These are phyloP conservation scores for Brachynemurus nebulosus DNA, from an alignment of 2,888 invertebrate genomes.

Conservation along the genomic window DNA sequence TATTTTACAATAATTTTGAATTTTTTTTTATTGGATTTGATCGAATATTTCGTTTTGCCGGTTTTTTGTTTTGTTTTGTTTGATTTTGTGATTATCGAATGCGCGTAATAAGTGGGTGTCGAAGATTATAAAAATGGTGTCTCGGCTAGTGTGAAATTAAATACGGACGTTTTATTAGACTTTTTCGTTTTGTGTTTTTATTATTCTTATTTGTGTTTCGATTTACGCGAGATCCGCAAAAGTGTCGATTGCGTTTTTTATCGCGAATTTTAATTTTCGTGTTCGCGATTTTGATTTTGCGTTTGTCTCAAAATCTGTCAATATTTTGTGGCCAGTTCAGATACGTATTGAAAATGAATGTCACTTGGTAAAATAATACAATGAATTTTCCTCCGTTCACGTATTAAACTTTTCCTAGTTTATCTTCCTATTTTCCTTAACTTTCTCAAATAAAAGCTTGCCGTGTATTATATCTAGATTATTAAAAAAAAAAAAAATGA, in stretches of 20 bases:
- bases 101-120: not conserved
- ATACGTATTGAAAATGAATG: not conserved
- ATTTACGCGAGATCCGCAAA: not conserved
- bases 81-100: not conserved
- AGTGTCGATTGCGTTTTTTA: not conserved
- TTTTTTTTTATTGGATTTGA: too few species aligned
- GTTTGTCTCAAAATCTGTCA: not conserved
- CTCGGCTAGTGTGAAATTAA: not conserved
- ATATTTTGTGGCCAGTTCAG: conserved; percentile 1
- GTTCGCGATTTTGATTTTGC: not conserved
- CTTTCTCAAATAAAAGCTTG: too few species aligned
- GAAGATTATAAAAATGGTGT: not conserved
- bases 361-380: too few species aligned
- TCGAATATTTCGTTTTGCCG: too few species aligned
- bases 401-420: too few species aligned
- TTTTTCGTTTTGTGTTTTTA: not conserved
- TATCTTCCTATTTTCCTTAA: too few species aligned
- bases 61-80: not conserved
- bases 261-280: not conserved
- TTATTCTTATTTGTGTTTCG: not conserved
- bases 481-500: not conserved
- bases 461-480: not conserved
- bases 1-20: not conserved
- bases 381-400: too few species aligned
- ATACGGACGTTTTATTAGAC: too few species aligned